Base-by-base conservation (phyloP, 2,113 vertebrate genomes). In the Lathamus discolor region DNA sequence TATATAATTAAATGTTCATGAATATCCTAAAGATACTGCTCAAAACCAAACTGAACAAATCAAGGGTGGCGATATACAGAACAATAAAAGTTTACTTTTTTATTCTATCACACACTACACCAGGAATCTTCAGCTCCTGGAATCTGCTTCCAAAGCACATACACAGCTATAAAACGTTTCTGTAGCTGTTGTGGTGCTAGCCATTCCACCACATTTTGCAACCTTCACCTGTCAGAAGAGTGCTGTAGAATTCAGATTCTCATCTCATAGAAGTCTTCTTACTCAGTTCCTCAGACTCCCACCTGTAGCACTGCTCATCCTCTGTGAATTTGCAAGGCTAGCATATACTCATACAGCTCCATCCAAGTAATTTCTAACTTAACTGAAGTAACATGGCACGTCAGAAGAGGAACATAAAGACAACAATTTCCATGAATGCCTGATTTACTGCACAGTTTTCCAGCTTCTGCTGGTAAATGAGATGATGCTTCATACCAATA, bases 291-390 rank as follows among this genome's bases (percentile, higher is more conserved):
- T 67, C 8, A 7, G 75, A 76, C n/a, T 35, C n/a, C 46, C 37
- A 43, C 6, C 51, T 57, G 10, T 31, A 78, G 75, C 23, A 19
- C 6, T 8, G 3, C 29, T 51, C 0, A 0, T n/a, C 69, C 33
- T 28, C 64, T 13, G 6, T 9, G 15, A 67, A 41, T 57, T 48
- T 70, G 55, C 28, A 75, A 31, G n/a, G 27, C 49, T 62, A 37
- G 8, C 31, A 29, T n/a, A 20, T 4, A 67, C 51, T 20, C 8
- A 0, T 18, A 35, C 20, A 85, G 22, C 16, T n/a, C 51, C 43
- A 41, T 29, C 17, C 37, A 81, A 63, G 44, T 52, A 1, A 52
- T 15, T 62, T 62, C 72, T 57, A 67, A 75, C n/a, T 67, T 33
- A 67, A 66, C 35, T 35, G 39, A 77, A 44, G 31, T 25, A 85